phyloP scores from a whole-genome alignment of 2,113 vertebrate genomes.

The Pedionomus torquatus region DNA sequence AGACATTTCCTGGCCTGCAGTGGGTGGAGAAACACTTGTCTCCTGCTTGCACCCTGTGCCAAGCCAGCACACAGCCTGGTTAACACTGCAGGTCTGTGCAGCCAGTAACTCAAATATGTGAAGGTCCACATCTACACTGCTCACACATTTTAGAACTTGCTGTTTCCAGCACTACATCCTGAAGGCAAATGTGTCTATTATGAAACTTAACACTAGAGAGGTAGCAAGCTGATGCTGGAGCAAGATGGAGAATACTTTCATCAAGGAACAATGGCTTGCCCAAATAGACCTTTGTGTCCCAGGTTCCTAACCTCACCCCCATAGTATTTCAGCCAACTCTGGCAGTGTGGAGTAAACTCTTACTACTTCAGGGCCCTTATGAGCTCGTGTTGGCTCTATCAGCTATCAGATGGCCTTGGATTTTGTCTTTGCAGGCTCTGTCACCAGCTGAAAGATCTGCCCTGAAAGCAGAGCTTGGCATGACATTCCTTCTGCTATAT shows the following conservation, averaged over 20 bases:
- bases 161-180: not conserved
- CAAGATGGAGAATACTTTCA: not conserved
- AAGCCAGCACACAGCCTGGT: not conserved
- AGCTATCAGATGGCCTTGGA: not conserved
- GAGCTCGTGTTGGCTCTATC: not conserved
- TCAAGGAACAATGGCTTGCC: not conserved
- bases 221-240: not conserved
- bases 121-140: not conserved
- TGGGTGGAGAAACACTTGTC: conserved; percentile 39
- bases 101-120: not conserved
- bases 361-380: not conserved
- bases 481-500: not conserved
- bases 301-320: not conserved
- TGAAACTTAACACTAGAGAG: not conserved
- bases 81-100: not conserved
- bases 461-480: not conserved
- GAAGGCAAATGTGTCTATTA: not conserved
- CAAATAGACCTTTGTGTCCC: not conserved
- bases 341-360: not conserved
- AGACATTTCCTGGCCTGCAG: conserved; percentile 49
- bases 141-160: not conserved
- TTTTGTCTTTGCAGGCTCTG: not conserved
- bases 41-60: conserved; percentile 10
- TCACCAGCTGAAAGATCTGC: not conserved
- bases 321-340: not conserved